These are phyloP conservation scores for Bombylius discolor DNA, from an alignment of 2,888 invertebrate genomes.

Conservation along the genomic window DNA sequence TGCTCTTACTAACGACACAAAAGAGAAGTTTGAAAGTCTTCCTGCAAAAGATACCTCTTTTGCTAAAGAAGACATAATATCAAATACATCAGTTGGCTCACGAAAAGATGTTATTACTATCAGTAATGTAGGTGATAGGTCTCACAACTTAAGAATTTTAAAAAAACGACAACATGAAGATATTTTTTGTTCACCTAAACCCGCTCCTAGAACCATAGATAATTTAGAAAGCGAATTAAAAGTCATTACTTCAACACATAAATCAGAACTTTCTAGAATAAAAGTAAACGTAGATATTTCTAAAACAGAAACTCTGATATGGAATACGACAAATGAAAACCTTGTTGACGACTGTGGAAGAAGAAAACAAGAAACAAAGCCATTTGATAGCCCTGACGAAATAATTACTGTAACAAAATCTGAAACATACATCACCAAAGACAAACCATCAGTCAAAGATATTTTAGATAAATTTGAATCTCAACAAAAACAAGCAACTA, in stretches of 20 bases:
- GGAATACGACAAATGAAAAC: neutral
- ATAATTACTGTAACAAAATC: no score
- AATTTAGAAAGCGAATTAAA: neutral
- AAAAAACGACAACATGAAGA: no score
- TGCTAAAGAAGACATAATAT: constrained; percentile 11
- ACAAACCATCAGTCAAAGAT: no score
- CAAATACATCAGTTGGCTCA: no score
- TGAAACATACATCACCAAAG: no score
- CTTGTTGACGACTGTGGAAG: no score
- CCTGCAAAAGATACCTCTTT: constrained; percentile 14
- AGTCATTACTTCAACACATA: neutral
- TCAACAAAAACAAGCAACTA: no score
- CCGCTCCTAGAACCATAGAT: neutral
- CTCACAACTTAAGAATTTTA: no score
- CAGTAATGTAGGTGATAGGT: neutral
- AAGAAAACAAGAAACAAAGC: no score
- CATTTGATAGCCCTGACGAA: no score
- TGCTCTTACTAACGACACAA: neutral
- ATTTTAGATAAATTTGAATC: no score
- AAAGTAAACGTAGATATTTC: neutral
- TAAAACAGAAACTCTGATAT: neutral
- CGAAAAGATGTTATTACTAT: no score
- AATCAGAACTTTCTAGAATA: neutral
- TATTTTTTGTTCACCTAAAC: neutral
- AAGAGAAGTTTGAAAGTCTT: constrained; percentile 1